phyloP scores from a whole-genome alignment of 2,888 invertebrate genomes.

The Ligdia adustata region DNA sequence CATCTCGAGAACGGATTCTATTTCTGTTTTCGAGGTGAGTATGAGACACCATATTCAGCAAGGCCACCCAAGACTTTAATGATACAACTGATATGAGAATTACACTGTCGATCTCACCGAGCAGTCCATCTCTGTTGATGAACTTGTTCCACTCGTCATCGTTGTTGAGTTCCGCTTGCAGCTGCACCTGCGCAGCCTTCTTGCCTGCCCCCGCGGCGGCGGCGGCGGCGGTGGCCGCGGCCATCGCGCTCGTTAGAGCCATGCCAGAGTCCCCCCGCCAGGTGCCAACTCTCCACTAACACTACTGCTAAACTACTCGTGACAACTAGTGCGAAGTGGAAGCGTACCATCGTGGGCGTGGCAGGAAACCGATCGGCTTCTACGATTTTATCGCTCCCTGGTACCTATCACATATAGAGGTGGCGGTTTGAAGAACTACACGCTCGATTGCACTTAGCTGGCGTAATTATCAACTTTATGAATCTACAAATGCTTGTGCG shows the following conservation, averaged over 20 bases:
- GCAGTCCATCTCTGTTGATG: constrained; percentile 88
- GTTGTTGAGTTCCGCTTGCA: constrained; percentile 91
- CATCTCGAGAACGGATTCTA: too few relatives aligned
- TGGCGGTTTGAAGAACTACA: neutral
- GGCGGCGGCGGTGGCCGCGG: constrained; percentile 67
- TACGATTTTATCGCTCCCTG: neutral
- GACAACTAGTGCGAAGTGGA: constrained; percentile 4
- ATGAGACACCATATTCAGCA: too few relatives aligned
- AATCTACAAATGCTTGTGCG: too few relatives aligned
- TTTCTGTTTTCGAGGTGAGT: too few relatives aligned
- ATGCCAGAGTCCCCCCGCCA: constrained; percentile 48
- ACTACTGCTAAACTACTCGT: constrained; percentile 2
- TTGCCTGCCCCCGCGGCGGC: constrained; percentile 84
- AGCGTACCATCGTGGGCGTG: neutral
- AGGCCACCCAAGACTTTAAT: too few relatives aligned
- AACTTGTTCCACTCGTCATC: constrained; percentile 95
- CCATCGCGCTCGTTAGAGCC: constrained; percentile 74
- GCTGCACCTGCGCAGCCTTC: constrained; percentile 89
- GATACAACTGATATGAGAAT: too few relatives aligned
- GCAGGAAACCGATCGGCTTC: neutral
- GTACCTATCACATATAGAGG: too few relatives aligned
- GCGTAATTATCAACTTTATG: neutral
- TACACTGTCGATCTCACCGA: too few relatives aligned
- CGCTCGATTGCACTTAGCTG: neutral
- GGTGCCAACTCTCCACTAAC: constrained; percentile 13